A percentile compares a stretch with the other conserved stretches of the same genome.
phyloP scores from a whole-genome alignment of 2,797 vertebrate genomes.

The Parambassis ranga region DNA sequence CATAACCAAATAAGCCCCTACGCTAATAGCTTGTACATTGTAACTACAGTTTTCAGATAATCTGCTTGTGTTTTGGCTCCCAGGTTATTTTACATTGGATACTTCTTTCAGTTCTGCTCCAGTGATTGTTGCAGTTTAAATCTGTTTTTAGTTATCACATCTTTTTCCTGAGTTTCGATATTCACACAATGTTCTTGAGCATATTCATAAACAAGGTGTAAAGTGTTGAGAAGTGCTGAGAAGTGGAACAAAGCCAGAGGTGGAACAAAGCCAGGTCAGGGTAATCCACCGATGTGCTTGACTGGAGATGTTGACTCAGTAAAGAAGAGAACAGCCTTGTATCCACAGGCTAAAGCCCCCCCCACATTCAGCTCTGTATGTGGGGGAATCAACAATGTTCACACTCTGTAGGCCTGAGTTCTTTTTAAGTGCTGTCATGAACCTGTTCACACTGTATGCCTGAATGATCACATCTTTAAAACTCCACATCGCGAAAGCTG shows the following conservation, averaged over 20 bases:
- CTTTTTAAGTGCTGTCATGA: constrained; percentile 3
- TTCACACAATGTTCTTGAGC: constrained; percentile 4
- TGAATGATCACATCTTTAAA: no score
- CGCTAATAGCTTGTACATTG: neutral
- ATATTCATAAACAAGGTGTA: neutral
- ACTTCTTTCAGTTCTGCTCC: no score
- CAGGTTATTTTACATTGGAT: neutral
- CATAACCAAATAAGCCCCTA: neutral
- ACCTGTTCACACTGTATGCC: constrained; percentile 17
- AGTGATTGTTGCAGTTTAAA: no score
- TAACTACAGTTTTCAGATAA: neutral
- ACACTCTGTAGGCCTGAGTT: constrained; percentile 8
- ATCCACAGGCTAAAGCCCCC: no score
- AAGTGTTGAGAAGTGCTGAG: constrained; percentile 2
- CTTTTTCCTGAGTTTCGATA: no score
- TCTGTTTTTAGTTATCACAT: no score
- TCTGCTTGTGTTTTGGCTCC: neutral
- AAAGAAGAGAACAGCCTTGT: neutral
- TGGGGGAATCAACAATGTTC: no score
- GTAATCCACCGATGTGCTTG: constrained; percentile 20
- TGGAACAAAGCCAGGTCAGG: constrained; percentile 12
- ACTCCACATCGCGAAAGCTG: no score
- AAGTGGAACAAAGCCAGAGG: constrained; percentile 9
- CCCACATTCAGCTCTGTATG: no score
- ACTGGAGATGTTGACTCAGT: constrained; percentile 13